Conservation (phyloP, 2,113 vertebrate genomes). For the Thoracochromis brauschi region DNA sequence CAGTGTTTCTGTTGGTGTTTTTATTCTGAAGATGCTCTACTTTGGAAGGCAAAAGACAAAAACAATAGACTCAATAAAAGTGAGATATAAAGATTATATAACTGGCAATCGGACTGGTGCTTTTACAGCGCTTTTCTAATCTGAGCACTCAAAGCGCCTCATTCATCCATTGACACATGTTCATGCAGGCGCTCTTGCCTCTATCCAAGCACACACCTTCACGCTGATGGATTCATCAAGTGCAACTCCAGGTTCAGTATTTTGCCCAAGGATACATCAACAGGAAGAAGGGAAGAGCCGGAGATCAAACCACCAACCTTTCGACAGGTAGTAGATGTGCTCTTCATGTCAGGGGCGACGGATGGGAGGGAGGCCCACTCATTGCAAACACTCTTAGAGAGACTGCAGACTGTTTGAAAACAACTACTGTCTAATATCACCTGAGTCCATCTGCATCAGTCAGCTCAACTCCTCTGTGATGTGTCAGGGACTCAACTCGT, state of each 20-base stretch:
- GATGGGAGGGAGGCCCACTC: neutral
- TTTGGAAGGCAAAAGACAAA: neutral
- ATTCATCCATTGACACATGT: neutral
- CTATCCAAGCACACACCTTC: neutral
- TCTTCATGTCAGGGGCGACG: neutral
- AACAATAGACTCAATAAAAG: neutral
- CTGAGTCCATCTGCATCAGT: neutral
- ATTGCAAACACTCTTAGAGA: neutral
- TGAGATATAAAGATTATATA: neutral
- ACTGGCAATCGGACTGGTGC: neutral
- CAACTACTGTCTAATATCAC: neutral
- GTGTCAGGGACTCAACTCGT: neutral
- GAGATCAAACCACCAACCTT: neutral
- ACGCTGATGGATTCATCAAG: rapidly evolving
- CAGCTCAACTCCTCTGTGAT: neutral
- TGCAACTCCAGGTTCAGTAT: neutral
- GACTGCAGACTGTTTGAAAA: neutral
- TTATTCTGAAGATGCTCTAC: neutral
- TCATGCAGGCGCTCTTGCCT: neutral
- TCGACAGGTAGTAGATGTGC: neutral
- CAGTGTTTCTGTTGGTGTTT: neutral
- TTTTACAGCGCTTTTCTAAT: neutral
- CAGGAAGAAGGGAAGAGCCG: neutral
- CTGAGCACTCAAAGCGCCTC: neutral
- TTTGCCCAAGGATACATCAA: neutral